A percentile compares a stretch with the other conserved stretches of the same genome.
Conservation (phyloP, 2,797 vertebrate species). For the Pseudotriccus pelzelni region DNA sequence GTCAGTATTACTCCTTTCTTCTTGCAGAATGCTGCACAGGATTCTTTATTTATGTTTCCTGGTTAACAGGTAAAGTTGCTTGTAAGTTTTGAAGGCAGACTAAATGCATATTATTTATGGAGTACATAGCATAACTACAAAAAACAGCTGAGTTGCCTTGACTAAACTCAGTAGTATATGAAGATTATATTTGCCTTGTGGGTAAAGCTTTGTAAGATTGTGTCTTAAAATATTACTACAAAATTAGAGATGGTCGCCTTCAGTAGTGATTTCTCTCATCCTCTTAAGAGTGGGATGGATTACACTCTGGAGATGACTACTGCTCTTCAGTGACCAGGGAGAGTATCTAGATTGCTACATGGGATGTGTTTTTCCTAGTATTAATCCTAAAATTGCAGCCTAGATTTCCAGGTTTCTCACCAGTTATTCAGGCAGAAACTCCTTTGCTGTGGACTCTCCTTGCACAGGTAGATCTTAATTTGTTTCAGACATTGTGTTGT, state of each 20-base stretch:
- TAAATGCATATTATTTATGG: not conserved
- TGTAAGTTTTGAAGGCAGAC: not conserved
- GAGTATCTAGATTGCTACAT: not conserved
- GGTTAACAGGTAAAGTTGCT: not conserved
- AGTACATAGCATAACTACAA: not conserved
- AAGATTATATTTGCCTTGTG: not conserved
- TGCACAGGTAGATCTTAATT: not conserved
- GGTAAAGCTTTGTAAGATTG: not conserved
- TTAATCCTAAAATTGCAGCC: not conserved
- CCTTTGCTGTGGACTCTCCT: not conserved
- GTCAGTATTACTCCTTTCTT: not conserved
- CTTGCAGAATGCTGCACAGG: not conserved
- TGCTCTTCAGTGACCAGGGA: not conserved
- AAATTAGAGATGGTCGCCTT: not conserved
- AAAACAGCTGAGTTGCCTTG: not conserved
- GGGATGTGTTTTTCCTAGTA: not conserved
- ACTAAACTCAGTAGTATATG: not conserved
- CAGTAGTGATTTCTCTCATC: not conserved
- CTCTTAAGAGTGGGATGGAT: not conserved
- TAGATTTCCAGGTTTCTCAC: not conserved
- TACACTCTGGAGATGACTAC: not conserved
- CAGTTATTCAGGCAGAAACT: not conserved
- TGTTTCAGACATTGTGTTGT: not conserved
- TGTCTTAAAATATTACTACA: not conserved
- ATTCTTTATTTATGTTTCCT: not conserved